Evolutionary conservation across 2,888 invertebrate genomes (phyloP), one percentile per base, ranked within the genome.

Genomic region (Zele albiditarsus): DNA sequence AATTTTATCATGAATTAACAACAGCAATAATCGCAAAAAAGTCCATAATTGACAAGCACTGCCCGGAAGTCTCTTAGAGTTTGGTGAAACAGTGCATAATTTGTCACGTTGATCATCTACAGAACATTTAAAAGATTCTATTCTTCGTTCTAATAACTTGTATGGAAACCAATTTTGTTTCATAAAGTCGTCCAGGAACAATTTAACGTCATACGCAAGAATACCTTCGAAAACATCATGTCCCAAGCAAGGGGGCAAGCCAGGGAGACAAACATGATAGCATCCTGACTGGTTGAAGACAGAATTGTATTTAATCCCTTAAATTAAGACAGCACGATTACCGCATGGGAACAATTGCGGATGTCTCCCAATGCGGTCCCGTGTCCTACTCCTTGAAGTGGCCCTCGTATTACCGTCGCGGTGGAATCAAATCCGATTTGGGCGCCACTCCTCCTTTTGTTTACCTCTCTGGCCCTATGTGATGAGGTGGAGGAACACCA

Each of bases 21-120:
- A 49, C 1, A 76, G 70, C 12, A 79, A 67, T 70, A 76, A 49
- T 73, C 72, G 53, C 2, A 76, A 46, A 33, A 79, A 76, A 8
- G 53, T 73, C 42, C 71, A 79, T 5, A 76, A 38, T 58, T 76
- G 77, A 71, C 79, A 79, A 2, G 79, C 79, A 53, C 76, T 73
- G 2, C 76, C 76, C n/a, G 73, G 25, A 33, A 74, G 28, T 65
- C 38, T 70, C 16, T 69, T 60, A 12, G 69, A 46, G 4, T 27
- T 31, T 14, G 10, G 57, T 28, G 58, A 58, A 27, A 71, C 31
- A 10, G 31, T 23, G 14, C 69, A 70, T 4, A 69, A 72, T 28
- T 62, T 72, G 69, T 77, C 74, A n/a, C 74, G 60, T 14, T 28
- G 73, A 46, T 73, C 68, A 46, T 65, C 28, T 53, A 25, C 23